These are phyloP conservation scores for Trichomalopsis sarcophagae DNA, from an alignment of 1,140 invertebrate genomes.

Conservation along the genomic window DNA sequence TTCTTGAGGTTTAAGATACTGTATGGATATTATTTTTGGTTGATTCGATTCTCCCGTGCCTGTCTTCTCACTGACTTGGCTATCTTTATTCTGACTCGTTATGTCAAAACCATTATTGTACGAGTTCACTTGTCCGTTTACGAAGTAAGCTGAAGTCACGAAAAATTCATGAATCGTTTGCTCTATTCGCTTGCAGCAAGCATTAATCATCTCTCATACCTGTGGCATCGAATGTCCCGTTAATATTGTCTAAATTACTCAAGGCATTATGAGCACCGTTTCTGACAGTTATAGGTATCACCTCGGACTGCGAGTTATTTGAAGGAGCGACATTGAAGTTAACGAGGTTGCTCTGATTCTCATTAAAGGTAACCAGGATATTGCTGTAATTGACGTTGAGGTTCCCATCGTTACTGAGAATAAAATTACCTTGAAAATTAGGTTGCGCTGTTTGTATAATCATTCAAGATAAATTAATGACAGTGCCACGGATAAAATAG, in stretches of 20 bases:
- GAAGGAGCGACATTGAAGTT: neutral
- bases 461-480: constrained; percentile 3
- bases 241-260: constrained; percentile 7
- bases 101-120: neutral
- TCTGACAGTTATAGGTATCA: neutral
- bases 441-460: neutral
- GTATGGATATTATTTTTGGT: constrained; percentile 30
- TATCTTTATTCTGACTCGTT: neutral
- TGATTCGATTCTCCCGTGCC: neutral
- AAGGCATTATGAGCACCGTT: neutral
- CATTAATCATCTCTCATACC: neutral
- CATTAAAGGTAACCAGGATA: constrained; percentile 37
- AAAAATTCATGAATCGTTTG: neutral
- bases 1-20: constrained; percentile 27
- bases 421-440: constrained; percentile 28
- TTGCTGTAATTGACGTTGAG: constrained; percentile 21
- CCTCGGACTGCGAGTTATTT: neutral
- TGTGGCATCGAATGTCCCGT: neutral
- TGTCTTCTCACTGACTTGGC: neutral
- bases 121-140: neutral
- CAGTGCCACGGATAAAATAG: neutral
- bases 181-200: neutral
- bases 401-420: constrained; percentile 19
- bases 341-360: constrained; percentile 12
- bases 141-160: constrained; percentile 7